Base-by-base conservation (phyloP, 2,888 invertebrate genomes). In the Carcina quercana region DNA sequence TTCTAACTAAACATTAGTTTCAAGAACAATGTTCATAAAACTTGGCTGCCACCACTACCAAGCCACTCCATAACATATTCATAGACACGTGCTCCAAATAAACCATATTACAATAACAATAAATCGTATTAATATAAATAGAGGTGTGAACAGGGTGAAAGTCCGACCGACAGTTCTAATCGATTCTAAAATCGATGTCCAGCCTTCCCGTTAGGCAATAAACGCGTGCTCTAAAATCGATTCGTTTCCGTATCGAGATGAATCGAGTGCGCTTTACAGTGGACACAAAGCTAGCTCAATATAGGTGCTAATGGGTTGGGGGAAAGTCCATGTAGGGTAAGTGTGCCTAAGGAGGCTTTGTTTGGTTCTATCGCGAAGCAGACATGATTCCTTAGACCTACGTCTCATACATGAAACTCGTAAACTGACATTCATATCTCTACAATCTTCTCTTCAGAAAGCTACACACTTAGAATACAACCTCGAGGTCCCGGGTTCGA, bases 31-130 rank as follows among this genome's bases (percentile, higher is more conserved):
- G 22, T 15, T 21, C 14, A 8, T 13, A 29, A 8, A n/a, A 30
- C 30, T 30, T 30, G 30, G 7, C 26, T n/a, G 7, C n/a, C 11
- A 5, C 3, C 32, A 20, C 20, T 26, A 12, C 14, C 10, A 13
- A 7, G 32, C 26, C 20, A 14, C 19, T 21, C 19, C 17, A 42
- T 59, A 56, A 64, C 59, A 47, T 56, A 66, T 62, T 57, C 57
- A 44, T 32, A 47, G 52, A 50, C 59, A 61, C 54, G 59, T 52
- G 52, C 50, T 48, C 45, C 32, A 52, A 50, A 54, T 50, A 50
- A 47, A 53, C 39, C 43, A 53, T 51, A 47, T 45, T 54, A 57
- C 50, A 51, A 48, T 50, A 59, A 13, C 2, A 13, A n/a, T 6
- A 25, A 13, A 15, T n/a, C 27, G 56, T 56, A 42, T 50, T 54